Percentiles rank a stretch among this genome's conserved stretches.
These are phyloP conservation scores for Agrotis puta DNA, from an alignment of 2,888 invertebrate species.

Conservation along the genomic window DNA sequence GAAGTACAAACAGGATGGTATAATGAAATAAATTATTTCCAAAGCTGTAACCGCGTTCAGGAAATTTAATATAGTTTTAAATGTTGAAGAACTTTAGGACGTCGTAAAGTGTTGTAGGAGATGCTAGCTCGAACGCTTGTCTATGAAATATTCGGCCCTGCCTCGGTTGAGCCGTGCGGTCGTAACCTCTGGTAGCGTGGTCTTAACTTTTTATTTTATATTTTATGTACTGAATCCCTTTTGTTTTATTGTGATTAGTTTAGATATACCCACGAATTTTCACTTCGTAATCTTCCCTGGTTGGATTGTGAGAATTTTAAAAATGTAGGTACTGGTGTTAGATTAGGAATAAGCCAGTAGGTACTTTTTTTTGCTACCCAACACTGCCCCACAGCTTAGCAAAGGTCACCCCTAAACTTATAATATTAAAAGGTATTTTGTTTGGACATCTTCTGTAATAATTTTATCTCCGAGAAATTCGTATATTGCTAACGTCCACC, in stretches of 20 bases:
- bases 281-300: neutral
- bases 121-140: slow-evolving; percentile 25
- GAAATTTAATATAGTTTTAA: slow-evolving; percentile 58
- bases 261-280: slow-evolving; percentile 9
- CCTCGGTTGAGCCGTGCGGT: slow-evolving; percentile 23
- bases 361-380: too few relatives aligned
- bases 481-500: too few relatives aligned
- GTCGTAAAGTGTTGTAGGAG: slow-evolving; percentile 47
- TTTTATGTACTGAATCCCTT: slow-evolving; percentile 25
- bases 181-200: slow-evolving; percentile 38
- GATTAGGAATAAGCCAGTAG: too few relatives aligned
- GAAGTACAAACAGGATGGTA: neutral
- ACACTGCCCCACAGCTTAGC: too few relatives aligned
- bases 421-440: too few relatives aligned
- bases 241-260: slow-evolving; percentile 50
- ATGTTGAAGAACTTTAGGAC: slow-evolving; percentile 50
- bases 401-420: too few relatives aligned
- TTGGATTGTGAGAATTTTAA: neutral
- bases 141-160: slow-evolving; percentile 32
- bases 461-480: too few relatives aligned
- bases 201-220: slow-evolving; percentile 41
- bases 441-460: too few relatives aligned
- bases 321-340: too few relatives aligned
- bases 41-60: slow-evolving; percentile 16
- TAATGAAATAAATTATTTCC: slow-evolving; percentile 6